Evolutionary conservation across 2,888 invertebrate species (phyloP).

Genomic region (Caenorhabditis angaria): DNA sequence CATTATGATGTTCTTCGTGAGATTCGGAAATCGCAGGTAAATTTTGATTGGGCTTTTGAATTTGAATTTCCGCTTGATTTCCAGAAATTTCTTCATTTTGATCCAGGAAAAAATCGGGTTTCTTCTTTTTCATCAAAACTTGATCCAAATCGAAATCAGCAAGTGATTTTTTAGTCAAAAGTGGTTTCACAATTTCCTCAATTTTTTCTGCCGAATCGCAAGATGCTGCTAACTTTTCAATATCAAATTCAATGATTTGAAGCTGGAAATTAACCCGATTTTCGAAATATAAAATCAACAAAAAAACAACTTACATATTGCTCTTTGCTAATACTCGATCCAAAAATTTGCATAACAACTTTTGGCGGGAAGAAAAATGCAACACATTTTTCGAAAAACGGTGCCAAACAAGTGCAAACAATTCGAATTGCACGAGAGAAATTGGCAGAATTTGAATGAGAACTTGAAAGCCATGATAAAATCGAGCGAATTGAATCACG

Average conservation of each 20-base stretch:
- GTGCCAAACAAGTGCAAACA: conserved; percentile 44
- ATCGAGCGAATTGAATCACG: conserved; percentile 52
- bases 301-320: conserved; percentile 56
- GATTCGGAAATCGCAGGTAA: too few species aligned
- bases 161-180: conserved; percentile 44
- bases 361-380: conserved; percentile 51
- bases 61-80: too few species aligned
- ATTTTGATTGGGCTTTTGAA: too few species aligned
- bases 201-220: conserved; percentile 50
- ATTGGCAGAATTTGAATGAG: conserved; percentile 39
- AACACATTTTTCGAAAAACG: conserved; percentile 49
- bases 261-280: conserved; percentile 28
- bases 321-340: conserved; percentile 39
- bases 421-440: conserved; percentile 47
- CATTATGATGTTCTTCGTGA: too few species aligned
- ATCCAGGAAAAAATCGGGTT: conserved; percentile 25
- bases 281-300: not conserved
- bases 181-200: conserved; percentile 46
- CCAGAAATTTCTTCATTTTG: not conserved
- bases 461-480: conserved; percentile 52
- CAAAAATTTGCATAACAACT: conserved; percentile 41
- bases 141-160: conserved; percentile 50
- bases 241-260: conserved; percentile 46
- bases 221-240: conserved; percentile 42
- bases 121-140: conserved; percentile 21